Percentiles rank a stretch among this genome's conserved stretches.
Evolutionary conservation across 2,113 vertebrate species (phyloP).

Genomic region (Sisor rabdophorus): DNA sequence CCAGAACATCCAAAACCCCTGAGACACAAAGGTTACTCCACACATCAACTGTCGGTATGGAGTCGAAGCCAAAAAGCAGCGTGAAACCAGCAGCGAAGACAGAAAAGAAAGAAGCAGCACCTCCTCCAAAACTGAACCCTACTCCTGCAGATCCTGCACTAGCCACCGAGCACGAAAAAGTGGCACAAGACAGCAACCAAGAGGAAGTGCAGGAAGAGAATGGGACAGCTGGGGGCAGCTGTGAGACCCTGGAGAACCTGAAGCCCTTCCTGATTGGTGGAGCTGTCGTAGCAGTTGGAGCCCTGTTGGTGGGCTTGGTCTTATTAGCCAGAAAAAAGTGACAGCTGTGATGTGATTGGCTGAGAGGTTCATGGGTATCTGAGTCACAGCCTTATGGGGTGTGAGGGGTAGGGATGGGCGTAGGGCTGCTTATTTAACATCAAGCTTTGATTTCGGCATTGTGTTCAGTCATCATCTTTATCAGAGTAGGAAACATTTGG

Average conservation of each 20-base stretch:
- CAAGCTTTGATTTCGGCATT: slow-evolving; percentile 50
- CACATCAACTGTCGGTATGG: slow-evolving; percentile 64
- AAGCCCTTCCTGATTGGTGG: slow-evolving; percentile 75
- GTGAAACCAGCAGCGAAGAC: slow-evolving; percentile 63
- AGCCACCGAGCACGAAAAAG: slow-evolving; percentile 59
- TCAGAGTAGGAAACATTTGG: slow-evolving; percentile 39
- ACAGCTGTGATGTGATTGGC: slow-evolving; percentile 50
- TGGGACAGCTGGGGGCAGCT: slow-evolving; percentile 58
- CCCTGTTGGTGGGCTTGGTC: slow-evolving; percentile 69
- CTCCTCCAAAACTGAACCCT: slow-evolving; percentile 62
- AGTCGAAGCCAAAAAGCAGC: slow-evolving; percentile 67
- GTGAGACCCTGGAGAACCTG: slow-evolving; percentile 72
- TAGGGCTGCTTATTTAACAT: slow-evolving; percentile 45
- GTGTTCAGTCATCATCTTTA: slow-evolving; percentile 51
- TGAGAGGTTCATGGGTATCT: slow-evolving; percentile 45
- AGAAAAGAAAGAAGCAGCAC: slow-evolving; percentile 69
- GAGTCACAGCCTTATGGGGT: slow-evolving; percentile 60
- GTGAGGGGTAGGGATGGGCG: slow-evolving; percentile 36
- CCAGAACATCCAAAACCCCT: slow-evolving; percentile 42
- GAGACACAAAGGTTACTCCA: slow-evolving; percentile 13
- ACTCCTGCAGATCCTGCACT: slow-evolving; percentile 36
- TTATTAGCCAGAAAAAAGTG: slow-evolving; percentile 72
- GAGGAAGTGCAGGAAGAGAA: slow-evolving; percentile 57
- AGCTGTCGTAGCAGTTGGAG: slow-evolving; percentile 68
- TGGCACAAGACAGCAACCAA: slow-evolving; percentile 62